Conservation (phyloP, 1,140 invertebrate species). For the Nephila pilipes region DNA sequence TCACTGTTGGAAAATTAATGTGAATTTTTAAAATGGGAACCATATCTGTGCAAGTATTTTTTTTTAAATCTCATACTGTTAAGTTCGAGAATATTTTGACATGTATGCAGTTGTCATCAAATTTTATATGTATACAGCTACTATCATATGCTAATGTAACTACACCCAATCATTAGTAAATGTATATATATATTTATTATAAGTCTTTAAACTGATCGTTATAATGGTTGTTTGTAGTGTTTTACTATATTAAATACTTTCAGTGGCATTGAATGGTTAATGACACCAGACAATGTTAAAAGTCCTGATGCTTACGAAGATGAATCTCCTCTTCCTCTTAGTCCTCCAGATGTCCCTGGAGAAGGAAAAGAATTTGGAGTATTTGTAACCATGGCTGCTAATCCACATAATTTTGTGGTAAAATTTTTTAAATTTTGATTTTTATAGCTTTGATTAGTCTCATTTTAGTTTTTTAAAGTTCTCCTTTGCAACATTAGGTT, state of each 20-base stretch:
- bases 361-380: conserved; percentile 55
- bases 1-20: no score
- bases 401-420: conserved; percentile 63
- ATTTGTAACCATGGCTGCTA: conserved; percentile 60
- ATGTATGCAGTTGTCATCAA: no score
- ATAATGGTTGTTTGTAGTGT: not conserved
- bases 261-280: conserved; percentile 58
- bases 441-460: not conserved
- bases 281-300: conserved; percentile 57
- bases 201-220: not conserved
- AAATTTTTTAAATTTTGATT: not conserved
- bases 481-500: no score
- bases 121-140: no score
- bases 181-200: no score
- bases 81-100: no score
- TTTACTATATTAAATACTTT: not conserved
- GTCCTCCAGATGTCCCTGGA: conserved; percentile 31
- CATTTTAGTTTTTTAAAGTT: no score
- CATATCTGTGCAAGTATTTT: no score
- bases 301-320: conserved; percentile 60
- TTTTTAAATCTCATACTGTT: no score
- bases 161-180: no score
- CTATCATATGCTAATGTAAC: no score
- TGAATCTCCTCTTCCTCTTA: conserved; percentile 6
- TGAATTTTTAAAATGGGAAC: no score